phyloP scores from a whole-genome alignment of 2,113 vertebrate species.

The Mustela nigripes region DNA sequence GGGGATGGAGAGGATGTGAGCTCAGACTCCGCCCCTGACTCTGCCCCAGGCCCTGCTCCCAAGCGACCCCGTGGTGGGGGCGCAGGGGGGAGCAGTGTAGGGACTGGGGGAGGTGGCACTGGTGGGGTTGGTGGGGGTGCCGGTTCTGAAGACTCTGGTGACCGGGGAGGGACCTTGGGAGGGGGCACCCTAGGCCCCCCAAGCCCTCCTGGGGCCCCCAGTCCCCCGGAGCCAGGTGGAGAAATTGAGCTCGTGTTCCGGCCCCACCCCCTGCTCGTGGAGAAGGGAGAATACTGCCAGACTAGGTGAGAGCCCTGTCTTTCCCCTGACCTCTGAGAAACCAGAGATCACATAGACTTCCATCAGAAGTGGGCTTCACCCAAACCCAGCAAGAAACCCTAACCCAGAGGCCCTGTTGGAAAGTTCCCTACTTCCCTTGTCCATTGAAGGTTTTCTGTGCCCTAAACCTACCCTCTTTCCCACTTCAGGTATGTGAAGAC shows the following conservation, averaged over 20 bases:
- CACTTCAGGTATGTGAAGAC: constrained; percentile 92
- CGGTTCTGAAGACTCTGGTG: constrained; percentile 91
- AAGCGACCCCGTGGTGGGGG: constrained; percentile 87
- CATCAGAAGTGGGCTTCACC: not conserved
- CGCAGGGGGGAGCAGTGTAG: constrained; percentile 85
- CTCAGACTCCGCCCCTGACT: constrained; percentile 82
- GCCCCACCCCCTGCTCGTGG: constrained; percentile 93
- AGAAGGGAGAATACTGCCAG: constrained; percentile 92
- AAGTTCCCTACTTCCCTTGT: not conserved
- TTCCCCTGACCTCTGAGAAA: not conserved
- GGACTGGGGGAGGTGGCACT: constrained; percentile 84
- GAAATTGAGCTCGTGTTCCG: constrained; percentile 96
- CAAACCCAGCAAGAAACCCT: not conserved
- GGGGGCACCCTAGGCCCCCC: constrained; percentile 85
- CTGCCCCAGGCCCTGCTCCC: constrained; percentile 88
- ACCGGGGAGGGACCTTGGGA: constrained; percentile 85
- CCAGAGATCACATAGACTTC: not conserved
- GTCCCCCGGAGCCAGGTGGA: constrained; percentile 88
- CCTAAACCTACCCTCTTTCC: not conserved
- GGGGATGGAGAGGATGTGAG: constrained; percentile 83
- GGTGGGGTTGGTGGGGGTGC: constrained; percentile 80
- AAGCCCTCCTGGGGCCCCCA: constrained; percentile 85
- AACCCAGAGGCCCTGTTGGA: not conserved
- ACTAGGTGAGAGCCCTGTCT: constrained; percentile 88
- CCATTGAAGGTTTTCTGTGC: not conserved